A percentile compares a stretch with the other conserved stretches of the same genome.
phyloP scores from a whole-genome alignment of 2,888 invertebrate species.

The Noctua comes region DNA sequence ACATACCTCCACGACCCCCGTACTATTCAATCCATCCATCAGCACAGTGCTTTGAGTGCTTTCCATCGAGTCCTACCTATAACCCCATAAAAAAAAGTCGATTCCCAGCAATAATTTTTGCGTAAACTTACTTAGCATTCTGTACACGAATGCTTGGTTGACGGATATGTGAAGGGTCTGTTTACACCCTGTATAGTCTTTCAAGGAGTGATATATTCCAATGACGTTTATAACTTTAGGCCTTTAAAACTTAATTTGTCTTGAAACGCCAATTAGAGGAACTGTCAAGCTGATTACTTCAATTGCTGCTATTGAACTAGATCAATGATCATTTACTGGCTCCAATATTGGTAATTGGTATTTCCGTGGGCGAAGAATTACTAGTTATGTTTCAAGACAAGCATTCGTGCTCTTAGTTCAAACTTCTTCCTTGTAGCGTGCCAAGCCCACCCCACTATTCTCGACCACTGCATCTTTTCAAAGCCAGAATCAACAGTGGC shows the following conservation, averaged over 20 bases:
- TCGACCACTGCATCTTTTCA: background rate
- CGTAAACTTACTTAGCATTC: too few species aligned
- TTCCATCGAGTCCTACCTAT: too few species aligned
- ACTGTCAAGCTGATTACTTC: background rate
- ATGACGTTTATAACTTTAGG: background rate
- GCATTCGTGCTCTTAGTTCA: background rate
- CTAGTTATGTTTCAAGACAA: background rate
- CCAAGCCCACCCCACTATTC: background rate
- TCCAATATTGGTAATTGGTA: slow-evolving; percentile 36
- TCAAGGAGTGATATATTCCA: background rate
- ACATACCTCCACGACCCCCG: too few species aligned
- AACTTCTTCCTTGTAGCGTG: background rate
- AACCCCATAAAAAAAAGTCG: too few species aligned
- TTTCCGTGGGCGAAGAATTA: slow-evolving; percentile 22
- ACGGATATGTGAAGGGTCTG: too few species aligned
- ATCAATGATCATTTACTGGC: slow-evolving; percentile 14
- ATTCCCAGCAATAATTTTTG: too few species aligned
- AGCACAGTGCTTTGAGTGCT: too few species aligned
- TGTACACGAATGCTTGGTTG: too few species aligned
- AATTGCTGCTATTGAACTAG: slow-evolving; percentile 17
- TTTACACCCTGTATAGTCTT: too few species aligned
- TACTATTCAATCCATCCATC: too few species aligned
- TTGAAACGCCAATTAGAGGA: background rate
- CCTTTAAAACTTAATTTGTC: background rate
- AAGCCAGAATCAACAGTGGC: background rate